Base-by-base conservation (phyloP, 2,888 invertebrate genomes). In the Coelinius sp. region DNA sequence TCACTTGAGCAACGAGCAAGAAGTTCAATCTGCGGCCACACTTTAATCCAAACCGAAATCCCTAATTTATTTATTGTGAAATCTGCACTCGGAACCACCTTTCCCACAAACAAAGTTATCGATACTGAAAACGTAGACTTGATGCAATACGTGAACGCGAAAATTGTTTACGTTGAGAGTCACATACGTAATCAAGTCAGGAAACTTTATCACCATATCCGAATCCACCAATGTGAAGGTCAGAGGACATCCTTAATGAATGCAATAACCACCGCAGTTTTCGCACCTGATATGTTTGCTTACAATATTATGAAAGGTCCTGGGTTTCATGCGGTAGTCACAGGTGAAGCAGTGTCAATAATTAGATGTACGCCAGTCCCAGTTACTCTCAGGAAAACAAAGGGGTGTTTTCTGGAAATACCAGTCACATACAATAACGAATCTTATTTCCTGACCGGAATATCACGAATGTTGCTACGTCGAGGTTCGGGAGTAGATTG, bases 241-340 rank as follows among this genome's bases (percentile, higher is more conserved):
- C 66, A 76, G 59, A 41, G 69, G 49, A 70, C 72, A 1, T 70
- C 73, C 0, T 56, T 73, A 8, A 52, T 70, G 56, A 76, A 76
- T 49, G 41, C 67, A 44, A 59, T 73, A n/a, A 64, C 69, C 1
- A 8, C 75, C 12, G 75, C 75, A 0, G 46, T 70, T n/a, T 64
- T 74, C 20, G 24, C 64, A 20, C 75, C 75, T 0, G 71, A 70
- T 25, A 73, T 70, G 22, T 71, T 75, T n/a, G 71, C 73, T 12
- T 75, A 41, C n/a, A 44, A 73, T n/a, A 56, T 75, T 10, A 76
- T 66, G 62, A 66, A 75, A 49, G 62, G 65, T 2, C 56, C 73
- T 8, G 75, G 76, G 3, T 73, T 71, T 41, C 68, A 73, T 35
- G 75, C 75, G 8, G 27, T 62, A 20, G 63, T 52, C 8, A 41